A percentile compares a stretch with the other conserved stretches of the same genome.
phyloP scores from a whole-genome alignment of 2,888 invertebrate genomes.

The Ormia ochracea region DNA sequence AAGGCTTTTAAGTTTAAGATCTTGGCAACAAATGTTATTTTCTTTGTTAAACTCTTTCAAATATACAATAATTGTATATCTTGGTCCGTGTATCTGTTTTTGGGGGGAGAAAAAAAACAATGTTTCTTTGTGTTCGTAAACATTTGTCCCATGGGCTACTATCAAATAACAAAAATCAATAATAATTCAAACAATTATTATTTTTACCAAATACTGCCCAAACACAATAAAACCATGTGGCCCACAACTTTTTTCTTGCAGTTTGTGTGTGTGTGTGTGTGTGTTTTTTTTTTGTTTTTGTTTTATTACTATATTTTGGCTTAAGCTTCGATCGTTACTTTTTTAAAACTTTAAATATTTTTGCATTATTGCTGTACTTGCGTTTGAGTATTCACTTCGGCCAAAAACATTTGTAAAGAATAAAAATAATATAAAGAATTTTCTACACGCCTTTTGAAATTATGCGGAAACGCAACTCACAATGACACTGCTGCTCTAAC shows the following conservation, averaged over 20 bases:
- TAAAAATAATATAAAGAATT: slow-evolving; percentile 28
- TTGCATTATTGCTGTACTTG: slow-evolving; percentile 42
- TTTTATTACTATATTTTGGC: slow-evolving; percentile 19
- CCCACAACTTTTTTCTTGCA: slow-evolving; percentile 34
- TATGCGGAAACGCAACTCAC: slow-evolving; percentile 62
- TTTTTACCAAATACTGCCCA: slow-evolving; percentile 59
- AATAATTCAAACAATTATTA: slow-evolving; percentile 64
- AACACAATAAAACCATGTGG: slow-evolving; percentile 33
- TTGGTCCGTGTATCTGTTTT: slow-evolving; percentile 43
- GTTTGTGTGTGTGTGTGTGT: no score
- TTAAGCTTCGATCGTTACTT: background rate
- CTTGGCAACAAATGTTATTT: slow-evolving; percentile 58
- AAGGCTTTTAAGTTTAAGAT: slow-evolving; percentile 46
- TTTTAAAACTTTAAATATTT: slow-evolving; percentile 21
- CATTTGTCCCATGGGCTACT: slow-evolving; percentile 62
- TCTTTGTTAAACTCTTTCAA: slow-evolving; percentile 56
- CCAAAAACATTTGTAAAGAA: background rate
- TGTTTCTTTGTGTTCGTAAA: slow-evolving; percentile 41
- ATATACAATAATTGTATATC: slow-evolving; percentile 54
- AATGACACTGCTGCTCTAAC: slow-evolving; percentile 61
- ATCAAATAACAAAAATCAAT: slow-evolving; percentile 64
- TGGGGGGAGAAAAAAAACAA: background rate
- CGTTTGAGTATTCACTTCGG: slow-evolving; percentile 13
- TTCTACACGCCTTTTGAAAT: slow-evolving; percentile 61
- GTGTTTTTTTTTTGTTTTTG: background rate